Percentiles rank a stretch among this genome's conserved stretches.
Evolutionary conservation across 2,888 invertebrate genomes (phyloP).

Genomic region (Epinotia ramella): DNA sequence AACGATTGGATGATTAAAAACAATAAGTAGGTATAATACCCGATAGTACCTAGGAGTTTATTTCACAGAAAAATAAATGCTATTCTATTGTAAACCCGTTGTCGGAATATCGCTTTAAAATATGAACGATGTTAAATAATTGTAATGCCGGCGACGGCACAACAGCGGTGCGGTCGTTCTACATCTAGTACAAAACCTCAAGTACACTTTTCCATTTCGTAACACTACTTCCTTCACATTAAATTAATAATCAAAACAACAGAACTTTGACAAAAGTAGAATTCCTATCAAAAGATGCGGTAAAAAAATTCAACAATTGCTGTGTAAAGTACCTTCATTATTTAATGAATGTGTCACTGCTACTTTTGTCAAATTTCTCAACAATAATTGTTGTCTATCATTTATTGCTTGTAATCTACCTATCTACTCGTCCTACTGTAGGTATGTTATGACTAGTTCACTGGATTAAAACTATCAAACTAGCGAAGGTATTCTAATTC

Average conservation of each 20-base stretch:
- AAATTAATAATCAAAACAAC: conserved; percentile 64
- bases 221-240: conserved; percentile 59
- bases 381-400: conserved; percentile 64
- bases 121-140: conserved; percentile 53
- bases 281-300: conserved; percentile 57
- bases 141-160: conserved; percentile 33
- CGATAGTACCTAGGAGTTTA: conserved; percentile 48
- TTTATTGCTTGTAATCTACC: conserved; percentile 80
- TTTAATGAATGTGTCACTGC: conserved; percentile 50
- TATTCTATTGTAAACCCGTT: conserved; percentile 56
- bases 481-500: conserved; percentile 50
- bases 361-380: conserved; percentile 73
- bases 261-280: conserved; percentile 74
- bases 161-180: conserved; percentile 29
- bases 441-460: conserved; percentile 57
- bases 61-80: conserved; percentile 58
- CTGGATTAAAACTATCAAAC: conserved; percentile 55
- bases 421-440: conserved; percentile 68
- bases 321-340: conserved; percentile 53
- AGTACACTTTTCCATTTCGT: conserved; percentile 64
- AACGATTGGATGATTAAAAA: conserved; percentile 16
- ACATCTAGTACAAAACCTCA: conserved; percentile 60
- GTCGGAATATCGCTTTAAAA: conserved; percentile 59
- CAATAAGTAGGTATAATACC: conserved; percentile 49
- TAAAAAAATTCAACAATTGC: conserved; percentile 57